Evolutionary conservation across 2,113 vertebrate species (phyloP), one percentile per base, ranked within the genome.

Genomic region (Catharus minimus): DNA sequence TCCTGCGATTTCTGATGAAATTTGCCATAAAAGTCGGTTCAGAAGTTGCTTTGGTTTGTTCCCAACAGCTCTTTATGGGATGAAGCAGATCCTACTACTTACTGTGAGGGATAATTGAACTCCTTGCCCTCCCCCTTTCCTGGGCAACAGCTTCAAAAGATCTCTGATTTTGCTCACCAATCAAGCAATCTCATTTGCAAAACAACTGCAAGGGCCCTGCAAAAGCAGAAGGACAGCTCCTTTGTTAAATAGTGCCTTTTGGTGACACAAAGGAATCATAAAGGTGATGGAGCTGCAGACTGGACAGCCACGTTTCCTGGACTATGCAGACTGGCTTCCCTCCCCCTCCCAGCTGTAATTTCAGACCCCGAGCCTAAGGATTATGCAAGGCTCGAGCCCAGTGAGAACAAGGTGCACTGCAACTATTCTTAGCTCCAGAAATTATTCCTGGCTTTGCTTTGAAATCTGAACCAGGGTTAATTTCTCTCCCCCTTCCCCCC

Each of bases 181-280:
- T 94, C 93, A 93, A 90, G 88, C 85, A 91, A 94, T 86, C 93
- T 95, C 93, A 96, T 95, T 95, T 96, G 95, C 93, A 95, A 95
- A 91, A 95, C 93, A 95, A 94, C 90, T 94, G 90, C 68, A 83
- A 94, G 61, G 82, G 86, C 90, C 65, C 44, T 83, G 39, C 52
- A 5, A 93, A 89, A 94, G 95, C 88, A 56, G 88, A 92, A 79
- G 91, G 87, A 30, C 39, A 4, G 50, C 43, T 80, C 76, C 52
- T 96, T 95, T 95, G 94, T 95, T 79, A 69, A 88, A 83, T 43
- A 69, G 64, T 66, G 36, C 28, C 68, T 93, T 94, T 88, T 67
- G 81, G 77, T 89, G 82, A 83, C 90, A 95, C 90, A 96, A 95
- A 96, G 76, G 79, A 84, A 66, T 66, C 75, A 73, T 80, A 89